Evolutionary conservation across 2,888 invertebrate genomes (phyloP), one percentile per base, ranked within the genome.

Genomic region (Parasteatoda lunata): DNA sequence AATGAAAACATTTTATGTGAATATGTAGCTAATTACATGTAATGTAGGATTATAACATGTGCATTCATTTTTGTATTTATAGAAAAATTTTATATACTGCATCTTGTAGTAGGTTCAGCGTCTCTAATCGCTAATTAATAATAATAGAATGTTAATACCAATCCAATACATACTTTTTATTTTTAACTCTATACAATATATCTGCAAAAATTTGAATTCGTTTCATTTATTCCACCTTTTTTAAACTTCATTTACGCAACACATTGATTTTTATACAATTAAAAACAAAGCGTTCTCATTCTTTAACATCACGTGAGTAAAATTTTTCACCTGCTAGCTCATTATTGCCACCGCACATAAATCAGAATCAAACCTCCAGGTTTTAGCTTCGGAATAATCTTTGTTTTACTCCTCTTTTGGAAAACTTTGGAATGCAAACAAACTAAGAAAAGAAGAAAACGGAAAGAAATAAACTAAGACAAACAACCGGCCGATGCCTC

Each of bases 321-420:
- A 75, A 81, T 81, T 81, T 81, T 81, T 81, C 81, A 75, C 73
- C 75, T 66, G 68, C 81, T 48, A 47, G 54, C 81, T 81, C 81
- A 81, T 81, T 81, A 81, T 65, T 51, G 54, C 48, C 45, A 30
- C 8, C 15, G 66, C 69, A n/a, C 75, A 81, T 81, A 81, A 75
- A 81, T 81, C 75, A 81, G 13, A 48, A 30, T 45, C 75, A n/a
- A 11, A 45, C 66, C 48, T 30, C 9, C 48, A 66, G 15, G 11
- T 45, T 69, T 78, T 69, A 54, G 68, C 30, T 47, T 54, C 70
- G 59, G 59, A 30, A 59, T 59, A 59, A 59, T 59, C 59, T 78
- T 78, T 69, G 47, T 68, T 77, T 68, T 76, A 52, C 59, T 6
- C 52, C 52, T 15, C 70, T 70, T 69, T 70, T 11, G 70, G 68